Conservation (phyloP, 2,113 vertebrate genomes). For the Rhinolophus sinicus region DNA sequence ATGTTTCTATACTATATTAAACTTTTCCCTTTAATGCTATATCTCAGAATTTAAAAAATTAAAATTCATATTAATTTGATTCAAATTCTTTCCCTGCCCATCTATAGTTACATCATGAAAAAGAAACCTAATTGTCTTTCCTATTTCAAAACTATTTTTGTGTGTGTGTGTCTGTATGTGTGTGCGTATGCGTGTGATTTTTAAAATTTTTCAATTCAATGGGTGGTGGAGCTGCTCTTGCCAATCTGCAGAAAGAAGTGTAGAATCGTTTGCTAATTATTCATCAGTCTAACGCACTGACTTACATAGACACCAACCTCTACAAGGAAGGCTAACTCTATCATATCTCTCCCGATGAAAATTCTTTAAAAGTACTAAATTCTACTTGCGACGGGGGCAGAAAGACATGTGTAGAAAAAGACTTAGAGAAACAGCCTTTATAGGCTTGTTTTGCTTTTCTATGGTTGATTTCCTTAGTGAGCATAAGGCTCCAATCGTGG, state of each 20-base stretch:
- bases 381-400: background rate
- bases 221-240: background rate
- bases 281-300: background rate
- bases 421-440: background rate
- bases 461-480: background rate
- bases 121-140: background rate
- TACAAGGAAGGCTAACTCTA: background rate
- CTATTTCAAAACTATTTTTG: background rate
- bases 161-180: background rate
- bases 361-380: background rate
- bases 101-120: background rate
- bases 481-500: background rate
- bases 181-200: background rate
- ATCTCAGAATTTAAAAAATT: background rate
- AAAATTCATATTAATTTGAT: background rate
- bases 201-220: background rate
- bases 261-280: background rate
- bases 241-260: background rate
- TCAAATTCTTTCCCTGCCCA: background rate
- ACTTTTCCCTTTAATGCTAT: background rate
- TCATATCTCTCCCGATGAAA: background rate
- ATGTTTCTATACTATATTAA: background rate
- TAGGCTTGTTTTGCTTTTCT: background rate
- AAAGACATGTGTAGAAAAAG: background rate
- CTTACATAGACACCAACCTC: background rate